phyloP scores from a whole-genome alignment of 2,888 invertebrate species.

The Tetragonula carbonaria region DNA sequence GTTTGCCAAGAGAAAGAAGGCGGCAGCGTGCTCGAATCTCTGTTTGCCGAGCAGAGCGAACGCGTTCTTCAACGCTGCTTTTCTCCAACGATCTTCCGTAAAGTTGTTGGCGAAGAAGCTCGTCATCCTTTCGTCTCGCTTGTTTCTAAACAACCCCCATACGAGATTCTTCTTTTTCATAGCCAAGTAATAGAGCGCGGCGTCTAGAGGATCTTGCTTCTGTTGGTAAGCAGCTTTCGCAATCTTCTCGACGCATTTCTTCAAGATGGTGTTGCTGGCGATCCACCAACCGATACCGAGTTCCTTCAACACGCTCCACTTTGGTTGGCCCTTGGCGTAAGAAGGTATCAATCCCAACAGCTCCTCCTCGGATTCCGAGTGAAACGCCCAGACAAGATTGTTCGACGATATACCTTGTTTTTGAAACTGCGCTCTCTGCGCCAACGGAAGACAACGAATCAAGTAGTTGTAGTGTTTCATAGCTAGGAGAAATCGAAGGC shows the following conservation, averaged over 20 bases:
- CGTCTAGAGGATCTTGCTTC: conserved; percentile 98
- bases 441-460: conserved; percentile 95
- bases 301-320: conserved; percentile 96
- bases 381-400: conserved; percentile 99
- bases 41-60: conserved; percentile 98
- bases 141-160: conserved; percentile 96
- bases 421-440: conserved; percentile 94
- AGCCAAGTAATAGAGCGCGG: conserved; percentile 98
- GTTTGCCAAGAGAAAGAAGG: conserved; percentile 98
- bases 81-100: conserved; percentile 96
- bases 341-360: conserved; percentile 95
- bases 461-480: conserved; percentile 99
- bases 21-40: conserved; percentile 98
- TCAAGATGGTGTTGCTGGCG: conserved; percentile 92
- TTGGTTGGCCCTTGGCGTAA: conserved; percentile 92
- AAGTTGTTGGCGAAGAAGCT: conserved; percentile 98
- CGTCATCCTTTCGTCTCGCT: conserved; percentile 96
- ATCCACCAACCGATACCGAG: conserved; percentile 99
- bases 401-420: conserved; percentile 94
- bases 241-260: conserved; percentile 94
- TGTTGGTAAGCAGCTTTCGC: conserved; percentile 97
- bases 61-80: conserved; percentile 98
- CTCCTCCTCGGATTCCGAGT: conserved; percentile 99
- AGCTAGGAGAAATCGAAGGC: conserved; percentile 96
- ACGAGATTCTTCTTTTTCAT: conserved; percentile 99